Conservation (phyloP, 2,888 invertebrate genomes). For the Drosophila macrothrix region DNA sequence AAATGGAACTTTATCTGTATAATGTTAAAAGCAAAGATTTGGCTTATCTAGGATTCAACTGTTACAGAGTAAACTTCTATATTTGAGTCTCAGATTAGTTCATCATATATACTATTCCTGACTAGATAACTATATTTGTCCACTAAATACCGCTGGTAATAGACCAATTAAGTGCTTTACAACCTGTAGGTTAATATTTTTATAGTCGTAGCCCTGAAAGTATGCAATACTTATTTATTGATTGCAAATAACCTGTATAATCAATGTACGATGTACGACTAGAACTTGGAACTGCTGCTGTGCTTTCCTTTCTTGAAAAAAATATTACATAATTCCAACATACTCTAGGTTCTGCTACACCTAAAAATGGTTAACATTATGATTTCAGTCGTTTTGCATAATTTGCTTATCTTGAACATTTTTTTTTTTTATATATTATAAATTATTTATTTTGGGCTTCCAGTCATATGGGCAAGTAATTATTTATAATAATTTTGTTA, state of each 20-base stretch:
- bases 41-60: neutral
- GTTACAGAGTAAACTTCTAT: accelerated
- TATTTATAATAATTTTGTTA: neutral
- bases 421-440: neutral
- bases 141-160: neutral
- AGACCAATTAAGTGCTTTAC: neutral
- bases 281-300: neutral
- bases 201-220: neutral
- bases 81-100: neutral
- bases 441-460: neutral
- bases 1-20: neutral
- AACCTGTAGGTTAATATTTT: neutral
- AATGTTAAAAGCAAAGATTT: neutral
- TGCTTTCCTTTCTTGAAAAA: neutral
- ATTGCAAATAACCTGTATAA: neutral
- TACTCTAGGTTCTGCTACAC: neutral
- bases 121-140: neutral
- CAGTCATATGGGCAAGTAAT: neutral
- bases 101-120: neutral
- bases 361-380: neutral
- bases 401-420: neutral
- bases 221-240: neutral
- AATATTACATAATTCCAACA: neutral
- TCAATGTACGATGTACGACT: neutral
- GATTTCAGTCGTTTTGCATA: neutral